Evolutionary conservation across 2,888 invertebrate species (phyloP).

Genomic region (Therioaphis trifolii): DNA sequence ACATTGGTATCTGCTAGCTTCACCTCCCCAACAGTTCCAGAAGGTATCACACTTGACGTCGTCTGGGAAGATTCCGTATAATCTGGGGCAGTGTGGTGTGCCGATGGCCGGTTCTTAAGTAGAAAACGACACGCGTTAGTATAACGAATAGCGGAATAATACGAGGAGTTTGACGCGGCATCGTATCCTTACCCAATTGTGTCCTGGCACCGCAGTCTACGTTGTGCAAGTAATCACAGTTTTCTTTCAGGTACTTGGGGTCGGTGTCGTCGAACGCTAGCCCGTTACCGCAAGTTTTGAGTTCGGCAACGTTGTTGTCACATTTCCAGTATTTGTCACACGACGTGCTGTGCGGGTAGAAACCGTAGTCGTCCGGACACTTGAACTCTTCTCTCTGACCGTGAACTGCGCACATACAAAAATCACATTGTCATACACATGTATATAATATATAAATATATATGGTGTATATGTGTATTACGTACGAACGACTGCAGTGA

Average conservation of each 20-base stretch:
- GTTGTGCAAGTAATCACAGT: conserved; percentile 95
- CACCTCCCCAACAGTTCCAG: conserved; percentile 98
- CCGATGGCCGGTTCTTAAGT: conserved; percentile 84
- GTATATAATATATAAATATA: background rate
- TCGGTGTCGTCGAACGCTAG: conserved; percentile 91
- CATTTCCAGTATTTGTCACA: conserved; percentile 98
- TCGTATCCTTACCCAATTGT: conserved; percentile 78
- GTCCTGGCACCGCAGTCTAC: conserved; percentile 91
- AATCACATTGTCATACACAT: conserved; percentile 63
- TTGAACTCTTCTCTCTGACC: conserved; percentile 85
- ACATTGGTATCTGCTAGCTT: conserved; percentile 92
- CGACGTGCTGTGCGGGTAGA: conserved; percentile 88
- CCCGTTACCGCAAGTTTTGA: conserved; percentile 94
- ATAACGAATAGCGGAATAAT: too few species aligned
- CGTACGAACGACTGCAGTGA: too few species aligned
- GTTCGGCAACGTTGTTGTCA: conserved; percentile 86
- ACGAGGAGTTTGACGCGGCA: background rate
- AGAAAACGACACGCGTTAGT: background rate
- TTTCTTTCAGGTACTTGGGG: conserved; percentile 89
- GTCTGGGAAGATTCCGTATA: conserved; percentile 94
- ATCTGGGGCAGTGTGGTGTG: conserved; percentile 82
- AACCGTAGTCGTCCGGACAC: conserved; percentile 93
- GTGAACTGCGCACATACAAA: conserved; percentile 72
- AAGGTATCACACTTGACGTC: conserved; percentile 89
- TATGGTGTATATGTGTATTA: too few species aligned